A percentile compares a stretch with the other conserved stretches of the same genome.
Conservation (phyloP, 2,113 vertebrate species). For the Butorides virescens region DNA sequence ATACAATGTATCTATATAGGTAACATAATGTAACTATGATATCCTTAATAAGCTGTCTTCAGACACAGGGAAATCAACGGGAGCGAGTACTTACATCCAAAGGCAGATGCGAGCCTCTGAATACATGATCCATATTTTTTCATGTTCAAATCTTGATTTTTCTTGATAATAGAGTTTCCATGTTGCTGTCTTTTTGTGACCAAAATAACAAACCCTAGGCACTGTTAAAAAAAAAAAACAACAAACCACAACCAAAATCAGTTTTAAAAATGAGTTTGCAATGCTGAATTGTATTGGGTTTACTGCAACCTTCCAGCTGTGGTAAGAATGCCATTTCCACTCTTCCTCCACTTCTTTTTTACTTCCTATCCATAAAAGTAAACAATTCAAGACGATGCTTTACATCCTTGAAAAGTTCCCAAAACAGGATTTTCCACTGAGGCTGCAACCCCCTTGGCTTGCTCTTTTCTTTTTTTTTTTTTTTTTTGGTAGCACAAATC, state of each 20-base stretch:
- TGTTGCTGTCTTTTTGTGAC: neutral
- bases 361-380: slow-evolving; percentile 18
- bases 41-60: neutral
- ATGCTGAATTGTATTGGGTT: neutral
- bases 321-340: neutral
- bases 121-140: neutral
- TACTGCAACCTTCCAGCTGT: neutral
- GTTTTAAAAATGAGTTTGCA: neutral
- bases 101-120: neutral
- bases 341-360: slow-evolving; percentile 4
- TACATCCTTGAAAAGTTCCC: slow-evolving; percentile 9
- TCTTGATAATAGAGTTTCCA: neutral
- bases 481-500: neutral
- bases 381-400: neutral
- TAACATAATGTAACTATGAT: neutral
- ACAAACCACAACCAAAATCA: neutral
- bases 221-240: neutral
- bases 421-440: slow-evolving; percentile 30
- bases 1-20: neutral
- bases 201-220: neutral
- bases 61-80: neutral
- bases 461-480: too few relatives aligned
- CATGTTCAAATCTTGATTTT: neutral
- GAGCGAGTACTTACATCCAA: neutral
- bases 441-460: neutral